Evolutionary conservation across 2,888 invertebrate species (phyloP), one percentile per base, ranked within the genome.

Genomic region (Cosmia trapezina): DNA sequence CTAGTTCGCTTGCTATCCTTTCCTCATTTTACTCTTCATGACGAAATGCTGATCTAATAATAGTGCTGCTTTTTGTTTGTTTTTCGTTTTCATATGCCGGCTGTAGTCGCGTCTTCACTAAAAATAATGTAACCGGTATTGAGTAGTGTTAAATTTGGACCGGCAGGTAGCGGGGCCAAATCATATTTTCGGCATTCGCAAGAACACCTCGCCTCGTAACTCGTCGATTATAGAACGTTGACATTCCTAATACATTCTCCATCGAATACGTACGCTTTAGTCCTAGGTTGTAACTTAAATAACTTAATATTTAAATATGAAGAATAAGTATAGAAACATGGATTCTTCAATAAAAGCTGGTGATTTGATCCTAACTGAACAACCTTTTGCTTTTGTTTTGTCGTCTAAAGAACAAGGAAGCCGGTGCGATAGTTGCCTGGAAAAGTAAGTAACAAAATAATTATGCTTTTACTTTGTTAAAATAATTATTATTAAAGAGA

Each of bases 401-500:
- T 97, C 97, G 80, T 97, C 97, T 0, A 97, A 97, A 86, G 97
- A 97, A 88, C 97, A 97, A 82, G 97, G 97, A 54, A 96, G 96
- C 88, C 95, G 97, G 81, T 98, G 98, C 94, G 98, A 98, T 91
- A 96, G 97, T 92, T 98, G 98, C 90, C 97, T 98, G 78, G 96
- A 96, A 88, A 97, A 96, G 98, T 98, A 96, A 96, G 95, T 92
- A 67, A 62, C 14, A 56, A 54, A 11, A 43, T 19, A 28, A 1
- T 3, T 8, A 8, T 22, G 41, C 0, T 41, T 56, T 43, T 4
- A 14, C 0, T 59, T 53, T 53, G 0, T 12, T 8, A 41, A 2
- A 14, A 33, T 19, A 33, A 57, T 11, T 7, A 11, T 5, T n/a
- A 14, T 22, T 60, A 6, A 9, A 2, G 22, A 22, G 17, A 28